phyloP scores from a whole-genome alignment of 2,797 vertebrate species.

The Adrianichthys oophorus region DNA sequence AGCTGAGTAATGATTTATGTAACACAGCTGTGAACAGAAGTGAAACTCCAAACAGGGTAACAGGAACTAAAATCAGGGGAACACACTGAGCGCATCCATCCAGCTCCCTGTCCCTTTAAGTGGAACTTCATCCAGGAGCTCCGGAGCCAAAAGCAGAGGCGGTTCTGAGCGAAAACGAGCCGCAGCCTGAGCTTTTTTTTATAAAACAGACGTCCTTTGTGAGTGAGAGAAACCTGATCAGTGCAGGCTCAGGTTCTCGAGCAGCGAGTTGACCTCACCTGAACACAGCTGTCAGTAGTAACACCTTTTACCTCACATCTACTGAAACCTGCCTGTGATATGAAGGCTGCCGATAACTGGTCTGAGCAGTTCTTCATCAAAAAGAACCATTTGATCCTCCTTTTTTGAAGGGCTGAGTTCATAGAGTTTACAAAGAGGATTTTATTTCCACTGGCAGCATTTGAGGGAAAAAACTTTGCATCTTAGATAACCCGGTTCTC shows the following conservation, averaged over 20 bases:
- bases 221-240: conserved; percentile 57
- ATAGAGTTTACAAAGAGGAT: conserved; percentile 47
- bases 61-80: too few relatives aligned
- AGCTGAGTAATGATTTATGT: too few relatives aligned
- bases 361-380: conserved; percentile 67
- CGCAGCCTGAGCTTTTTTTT: conserved; percentile 37
- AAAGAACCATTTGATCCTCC: conserved; percentile 58
- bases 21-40: too few relatives aligned
- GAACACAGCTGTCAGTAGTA: conserved; percentile 40
- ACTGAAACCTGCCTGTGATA: conserved; percentile 48
- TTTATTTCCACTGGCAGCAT: conserved; percentile 49
- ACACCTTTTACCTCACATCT: conserved; percentile 59
- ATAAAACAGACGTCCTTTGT: conserved; percentile 25
- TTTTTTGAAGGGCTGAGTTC: conserved; percentile 49
- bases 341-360: conserved; percentile 60
- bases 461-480: conserved; percentile 26
- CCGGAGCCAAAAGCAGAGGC: conserved; percentile 22
- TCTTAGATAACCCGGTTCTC: too few relatives aligned
- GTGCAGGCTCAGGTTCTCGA: conserved; percentile 51
- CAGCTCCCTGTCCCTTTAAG: not conserved
- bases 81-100: not conserved
- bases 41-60: too few relatives aligned
- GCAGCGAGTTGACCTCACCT: conserved; percentile 50
- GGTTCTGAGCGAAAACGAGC: conserved; percentile 21
- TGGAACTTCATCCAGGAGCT: conserved; percentile 28